Base-by-base conservation (phyloP, 2,888 invertebrate species). In the Lysandra bellargus region DNA sequence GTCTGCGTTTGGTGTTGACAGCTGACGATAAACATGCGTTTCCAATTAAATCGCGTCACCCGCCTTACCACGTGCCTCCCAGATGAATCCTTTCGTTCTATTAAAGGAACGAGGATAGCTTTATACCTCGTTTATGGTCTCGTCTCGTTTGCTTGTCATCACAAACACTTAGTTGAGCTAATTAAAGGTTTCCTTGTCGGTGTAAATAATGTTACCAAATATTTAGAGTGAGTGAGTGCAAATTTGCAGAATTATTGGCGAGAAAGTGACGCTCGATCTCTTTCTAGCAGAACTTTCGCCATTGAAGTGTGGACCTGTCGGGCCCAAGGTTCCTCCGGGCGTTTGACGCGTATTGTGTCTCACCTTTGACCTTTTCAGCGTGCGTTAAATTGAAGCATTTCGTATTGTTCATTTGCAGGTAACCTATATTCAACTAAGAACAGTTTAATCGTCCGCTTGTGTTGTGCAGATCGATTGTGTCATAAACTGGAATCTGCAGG, bases 51-150 rank as follows among this genome's bases (percentile, higher is more conserved):
- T 33, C 23, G 9, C 75, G 53, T 53, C 53, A 30, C 57, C 30
- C 57, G 53, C 53, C 53, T 14, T 9, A 76, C 53, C 76, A 76
- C 76, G 76, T 76, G 76, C 76, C 76, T 30, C 30, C 14, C 57
- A 76, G 53, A 76, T 76, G 57, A 76, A 57, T 76, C 76, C 76
- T 76, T 76, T 75, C 75, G 23, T 53, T 76, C 76, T 76, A 76
- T 76, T 33, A 44, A 76, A 23, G 76, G 76, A 57, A 33, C 33
- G 64, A 37, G 14, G 69, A 69, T 64, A 23, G 30, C 69, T 30
- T 69, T 69, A 69, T 69, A 7, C 1, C 69, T 37, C 33, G 69
- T 69, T 33, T 37, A 69, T 4, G 33, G 17, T 14, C 69, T 69
- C 69, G 9, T 69, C 23, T 9, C 12, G 17, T 76, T 76, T 33